Evolutionary conservation across 2,888 invertebrate species (phyloP).

Genomic region (Zhuqinia jingwanae): DNA sequence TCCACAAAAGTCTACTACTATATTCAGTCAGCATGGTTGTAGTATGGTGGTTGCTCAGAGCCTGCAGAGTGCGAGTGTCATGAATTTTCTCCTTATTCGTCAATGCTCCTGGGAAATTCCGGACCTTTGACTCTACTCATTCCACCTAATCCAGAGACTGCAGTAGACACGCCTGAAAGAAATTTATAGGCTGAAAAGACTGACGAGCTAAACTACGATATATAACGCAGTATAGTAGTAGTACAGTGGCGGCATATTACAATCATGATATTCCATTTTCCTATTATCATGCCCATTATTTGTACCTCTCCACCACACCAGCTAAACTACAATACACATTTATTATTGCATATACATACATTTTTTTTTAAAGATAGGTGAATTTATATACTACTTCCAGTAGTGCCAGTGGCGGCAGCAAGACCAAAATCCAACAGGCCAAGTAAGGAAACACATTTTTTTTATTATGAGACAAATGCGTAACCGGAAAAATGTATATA

Average conservation of each 20-base stretch:
- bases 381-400: background rate
- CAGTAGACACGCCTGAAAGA: conserved; percentile 61
- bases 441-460: conserved; percentile 33
- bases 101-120: conserved; percentile 71
- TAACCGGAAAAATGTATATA: background rate
- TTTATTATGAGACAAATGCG: background rate
- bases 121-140: conserved; percentile 69
- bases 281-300: conserved; percentile 4
- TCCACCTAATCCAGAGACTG: conserved; percentile 54
- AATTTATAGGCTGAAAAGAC: conserved; percentile 59
- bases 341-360: background rate
- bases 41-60: background rate
- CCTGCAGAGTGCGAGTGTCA: conserved; percentile 48
- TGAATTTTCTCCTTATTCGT: conserved; percentile 69
- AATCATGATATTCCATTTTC: conserved; percentile 9
- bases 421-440: background rate
- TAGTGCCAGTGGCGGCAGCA: background rate
- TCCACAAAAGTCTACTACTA: no score
- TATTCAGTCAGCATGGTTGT: conserved; percentile 1
- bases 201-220: conserved; percentile 2
- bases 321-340: background rate
- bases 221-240: no score
- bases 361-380: conserved; percentile 15
- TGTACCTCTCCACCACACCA: conserved; percentile 23
- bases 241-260: conserved; percentile 6